Base-by-base conservation (phyloP, 2,888 invertebrate species). In the Nebria brevicollis region DNA sequence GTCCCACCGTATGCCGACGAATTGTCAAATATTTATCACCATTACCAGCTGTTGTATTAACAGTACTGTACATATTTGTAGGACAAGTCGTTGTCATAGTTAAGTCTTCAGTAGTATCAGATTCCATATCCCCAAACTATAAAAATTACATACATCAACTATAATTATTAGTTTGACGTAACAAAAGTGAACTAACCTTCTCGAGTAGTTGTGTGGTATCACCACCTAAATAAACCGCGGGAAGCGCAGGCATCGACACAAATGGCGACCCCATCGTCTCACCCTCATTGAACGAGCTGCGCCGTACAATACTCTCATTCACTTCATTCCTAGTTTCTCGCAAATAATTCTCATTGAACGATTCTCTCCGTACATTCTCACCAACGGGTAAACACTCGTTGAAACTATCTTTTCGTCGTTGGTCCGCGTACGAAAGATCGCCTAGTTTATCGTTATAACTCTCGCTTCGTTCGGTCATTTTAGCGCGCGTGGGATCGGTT, bases 1-100 rank as follows among this genome's bases (percentile, higher is more conserved):
- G 97, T 0, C 98, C 98, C 0, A 98, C 97, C 0, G 98, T 98
- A 88, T 98, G 98, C 25, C 98, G 91, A 66, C 98, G 91, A 75
- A 95, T 93, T 74, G 95, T 94, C 83, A 91, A 88, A 85, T 92
- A 91, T 83, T 87, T 87, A 84, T 89, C 89, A 43, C 88, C 87
- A n/a, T 76, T 81, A 84, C 87, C 87, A 15, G 77, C 81, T 66
- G 72, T 74, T 8, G 82, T 65, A 64, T 77, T 82, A 34, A 7
- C n/a, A 54, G 66, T 13, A 66, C 68, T 66, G 76, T 77, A 75
- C 11, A 75, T 74, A 64, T 75, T 10, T 13, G 73, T 25, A n/a
- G 65, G 74, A 72, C 75, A 77, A 65, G 76, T 43, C 11, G 76
- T 43, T 13, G 75, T 54, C 13, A 77, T 20, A 41, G 54, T 72